These are phyloP conservation scores for Piezodorus guildinii DNA, from an alignment of 1,140 invertebrate species.

Conservation along the genomic window DNA sequence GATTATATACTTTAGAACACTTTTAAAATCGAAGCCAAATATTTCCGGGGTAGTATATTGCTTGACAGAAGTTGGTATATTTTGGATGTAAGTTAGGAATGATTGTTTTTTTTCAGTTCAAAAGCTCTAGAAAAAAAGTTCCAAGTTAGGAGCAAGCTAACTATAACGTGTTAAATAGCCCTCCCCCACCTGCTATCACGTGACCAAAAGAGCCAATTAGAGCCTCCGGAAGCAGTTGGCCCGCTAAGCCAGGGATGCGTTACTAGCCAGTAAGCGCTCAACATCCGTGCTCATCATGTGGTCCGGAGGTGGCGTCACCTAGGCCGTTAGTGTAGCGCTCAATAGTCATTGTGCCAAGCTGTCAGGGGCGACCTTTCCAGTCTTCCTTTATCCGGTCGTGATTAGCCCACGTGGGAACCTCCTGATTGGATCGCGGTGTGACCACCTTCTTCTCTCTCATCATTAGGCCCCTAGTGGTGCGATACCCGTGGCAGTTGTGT, in stretches of 20 bases:
- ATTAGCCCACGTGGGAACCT: not conserved
- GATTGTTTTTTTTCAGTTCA: no score
- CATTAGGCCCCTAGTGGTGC: not conserved
- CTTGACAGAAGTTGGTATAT: no score
- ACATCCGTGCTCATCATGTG: not conserved
- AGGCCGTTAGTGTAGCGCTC: not conserved
- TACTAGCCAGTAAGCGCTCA: not conserved
- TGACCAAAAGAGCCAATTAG: not conserved
- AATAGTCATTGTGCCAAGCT: not conserved
- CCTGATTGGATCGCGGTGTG: not conserved
- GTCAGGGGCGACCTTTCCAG: no score
- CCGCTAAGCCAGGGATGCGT: conserved; percentile 6
- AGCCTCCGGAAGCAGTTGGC: not conserved
- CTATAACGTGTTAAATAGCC: not conserved
- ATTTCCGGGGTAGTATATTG: no score
- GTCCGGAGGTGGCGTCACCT: not conserved
- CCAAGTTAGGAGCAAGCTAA: no score
- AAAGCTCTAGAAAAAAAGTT: no score
- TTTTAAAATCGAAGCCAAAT: no score
- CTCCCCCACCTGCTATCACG: not conserved
- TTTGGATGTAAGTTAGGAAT: no score
- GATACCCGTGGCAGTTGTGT: not conserved
- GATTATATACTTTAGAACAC: no score
- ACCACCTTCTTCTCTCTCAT: not conserved
- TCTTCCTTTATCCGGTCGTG: no score